Base-by-base conservation (phyloP, 2,113 vertebrate genomes). In the Caracal caracal region DNA sequence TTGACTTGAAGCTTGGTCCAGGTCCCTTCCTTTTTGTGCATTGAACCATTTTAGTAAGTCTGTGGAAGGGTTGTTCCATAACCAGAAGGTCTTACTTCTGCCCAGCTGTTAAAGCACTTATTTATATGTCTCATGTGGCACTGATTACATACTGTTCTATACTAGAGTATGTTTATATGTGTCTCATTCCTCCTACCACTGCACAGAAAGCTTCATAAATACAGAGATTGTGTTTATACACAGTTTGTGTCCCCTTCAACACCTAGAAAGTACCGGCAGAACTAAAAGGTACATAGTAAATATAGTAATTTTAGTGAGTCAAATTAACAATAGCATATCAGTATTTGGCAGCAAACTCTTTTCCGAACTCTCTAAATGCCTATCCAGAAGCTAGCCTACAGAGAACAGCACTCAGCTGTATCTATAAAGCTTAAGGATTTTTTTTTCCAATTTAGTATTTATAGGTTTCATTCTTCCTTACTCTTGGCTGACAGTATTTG, bases 291-390 rank as follows among this genome's bases (percentile, higher is more conserved):
- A 59, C 17, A 43, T n/a, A 61, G 68, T 89, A 11, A 94, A 66
- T 95, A 51, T 53, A 91, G 40, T 63, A 12, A 88, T 93, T 82
- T 97, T 71, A 97, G 86, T 80, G n/a, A 94, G 43, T 94, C 53
- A 63, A 93, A 93, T 80, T 93, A 91, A 76, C 49, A 93, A 71
- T 93, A 37, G 11, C 20, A 56, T 81, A 5, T 70, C 84, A 86
- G 70, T 94, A 80, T 89, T 86, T 93, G 85, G 61, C 76, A 85
- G 88, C 4, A 78, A 35, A 47, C 68, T 88, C 28, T 61, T 94
- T 96, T 89, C 88, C 70, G 40, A 81, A 70, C 22, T 85, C 53
- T 10, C 10, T 53, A 90, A 94, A 71, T 91, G 30, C 43, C 75
- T 71, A 40, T 30, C 33, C 70, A 86, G 81, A 89, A 91, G 56